These are phyloP conservation scores for Hippocampus kuda DNA, from an alignment of 2,797 vertebrate genomes.

Conservation along the genomic window DNA sequence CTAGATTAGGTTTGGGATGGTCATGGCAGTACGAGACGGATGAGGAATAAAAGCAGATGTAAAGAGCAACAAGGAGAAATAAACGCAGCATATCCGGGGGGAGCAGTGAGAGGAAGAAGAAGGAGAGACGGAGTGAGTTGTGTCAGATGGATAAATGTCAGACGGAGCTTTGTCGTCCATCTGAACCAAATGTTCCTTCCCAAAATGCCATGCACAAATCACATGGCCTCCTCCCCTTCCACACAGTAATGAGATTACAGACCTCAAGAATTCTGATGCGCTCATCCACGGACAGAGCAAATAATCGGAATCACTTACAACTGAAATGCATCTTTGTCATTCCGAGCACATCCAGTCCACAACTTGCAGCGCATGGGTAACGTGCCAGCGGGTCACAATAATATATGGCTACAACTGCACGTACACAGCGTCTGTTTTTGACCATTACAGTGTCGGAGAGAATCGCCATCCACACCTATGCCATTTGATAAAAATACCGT, in stretches of 20 bases:
- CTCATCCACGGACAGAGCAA: slow-evolving; percentile 36
- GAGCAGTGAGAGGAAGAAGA: slow-evolving; percentile 8
- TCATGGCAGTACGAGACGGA: slow-evolving; percentile 8
- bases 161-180: slow-evolving; percentile 46
- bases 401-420: background rate
- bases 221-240: slow-evolving; percentile 38
- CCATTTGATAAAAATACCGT: background rate
- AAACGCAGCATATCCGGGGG: slow-evolving; percentile 6
- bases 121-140: slow-evolving; percentile 34
- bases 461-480: background rate
- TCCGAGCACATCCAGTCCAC: slow-evolving; percentile 1
- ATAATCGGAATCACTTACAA: slow-evolving; percentile 51
- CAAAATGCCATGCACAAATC: slow-evolving; percentile 63
- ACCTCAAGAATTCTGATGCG: slow-evolving; percentile 38
- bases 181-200: slow-evolving; percentile 42
- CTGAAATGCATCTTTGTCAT: slow-evolving; percentile 38
- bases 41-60: slow-evolving; percentile 8
- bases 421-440: background rate
- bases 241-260: slow-evolving; percentile 70
- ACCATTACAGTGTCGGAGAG: background rate
- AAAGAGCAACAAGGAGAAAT: slow-evolving; percentile 12
- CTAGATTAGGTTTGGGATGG: slow-evolving; percentile 3
- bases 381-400: background rate
- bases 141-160: slow-evolving; percentile 66
- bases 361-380: background rate